Percentiles rank a stretch among this genome's conserved stretches.
Evolutionary conservation across 2,113 vertebrate species (phyloP).

Genomic region (Elephantulus edwardii): DNA sequence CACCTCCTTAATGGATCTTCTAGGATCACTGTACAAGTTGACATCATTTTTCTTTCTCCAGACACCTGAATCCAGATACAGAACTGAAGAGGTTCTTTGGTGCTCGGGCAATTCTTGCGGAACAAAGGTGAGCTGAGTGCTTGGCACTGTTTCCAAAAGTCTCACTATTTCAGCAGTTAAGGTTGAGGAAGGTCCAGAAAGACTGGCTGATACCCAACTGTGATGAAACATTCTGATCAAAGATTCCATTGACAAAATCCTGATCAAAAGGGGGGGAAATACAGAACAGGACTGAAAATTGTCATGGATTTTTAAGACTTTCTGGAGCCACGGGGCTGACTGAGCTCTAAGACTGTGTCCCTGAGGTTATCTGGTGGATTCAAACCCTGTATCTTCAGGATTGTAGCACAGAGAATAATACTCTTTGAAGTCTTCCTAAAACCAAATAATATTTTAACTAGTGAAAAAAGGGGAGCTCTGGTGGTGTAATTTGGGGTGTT

Average conservation of each 20-base stretch:
- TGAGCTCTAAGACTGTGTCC: not conserved
- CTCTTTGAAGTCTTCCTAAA: too few species aligned
- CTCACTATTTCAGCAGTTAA: not conserved
- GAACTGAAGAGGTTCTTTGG: slow-evolving; percentile 98
- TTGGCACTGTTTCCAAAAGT: fast-evolving
- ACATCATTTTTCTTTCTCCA: slow-evolving; percentile 69
- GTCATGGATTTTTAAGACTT: not conserved
- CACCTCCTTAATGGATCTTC: not conserved
- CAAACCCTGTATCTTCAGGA: too few species aligned
- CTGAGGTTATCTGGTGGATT: too few species aligned
- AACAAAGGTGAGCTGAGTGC: slow-evolving; percentile 89
- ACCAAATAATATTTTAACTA: too few species aligned
- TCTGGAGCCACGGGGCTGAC: too few species aligned
- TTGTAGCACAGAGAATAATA: too few species aligned
- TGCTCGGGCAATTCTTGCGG: slow-evolving; percentile 94
- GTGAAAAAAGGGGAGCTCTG: too few species aligned
- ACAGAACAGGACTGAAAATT: not conserved
- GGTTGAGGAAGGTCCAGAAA: not conserved
- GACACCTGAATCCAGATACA: slow-evolving; percentile 97
- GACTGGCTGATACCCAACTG: not conserved
- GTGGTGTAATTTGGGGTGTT: too few species aligned
- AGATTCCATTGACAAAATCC: not conserved
- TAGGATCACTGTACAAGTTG: not conserved
- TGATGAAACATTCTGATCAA: not conserved
- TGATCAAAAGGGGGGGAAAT: not conserved